Conservation (phyloP, 2,888 invertebrate genomes). For the Caenorhabditis wallacei region DNA sequence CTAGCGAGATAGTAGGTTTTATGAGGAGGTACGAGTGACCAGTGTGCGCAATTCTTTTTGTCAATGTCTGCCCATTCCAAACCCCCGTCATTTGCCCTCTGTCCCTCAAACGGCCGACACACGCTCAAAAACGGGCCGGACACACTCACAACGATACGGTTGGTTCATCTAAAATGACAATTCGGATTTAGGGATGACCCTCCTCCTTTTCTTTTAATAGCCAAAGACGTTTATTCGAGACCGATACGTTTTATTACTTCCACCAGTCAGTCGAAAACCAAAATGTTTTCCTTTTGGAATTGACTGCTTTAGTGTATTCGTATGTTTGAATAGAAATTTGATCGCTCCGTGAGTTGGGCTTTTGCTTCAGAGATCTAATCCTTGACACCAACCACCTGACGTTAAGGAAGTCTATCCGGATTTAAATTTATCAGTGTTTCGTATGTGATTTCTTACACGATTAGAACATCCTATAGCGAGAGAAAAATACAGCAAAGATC, state of each 20-base stretch:
- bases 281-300: conserved; percentile 11
- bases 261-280: neutral
- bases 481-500: no score
- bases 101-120: conserved; percentile 55
- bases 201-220: conserved; percentile 10
- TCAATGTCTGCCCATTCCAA: conserved; percentile 56
- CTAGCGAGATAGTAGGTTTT: conserved; percentile 25
- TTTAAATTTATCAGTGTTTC: conserved; percentile 31
- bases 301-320: neutral
- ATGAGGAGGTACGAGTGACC: conserved; percentile 37
- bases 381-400: conserved; percentile 51
- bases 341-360: conserved; percentile 48
- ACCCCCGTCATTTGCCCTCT: conserved; percentile 62
- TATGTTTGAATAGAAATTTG: conserved; percentile 46
- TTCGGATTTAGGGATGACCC: conserved; percentile 23
- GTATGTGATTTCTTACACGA: neutral
- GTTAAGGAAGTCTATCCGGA: conserved; percentile 22
- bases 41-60: conserved; percentile 57
- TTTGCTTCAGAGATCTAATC: conserved; percentile 39
- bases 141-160: conserved; percentile 53
- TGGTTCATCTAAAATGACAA: conserved; percentile 50
- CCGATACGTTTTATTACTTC: conserved; percentile 12
- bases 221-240: conserved; percentile 27
- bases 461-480: neutral
- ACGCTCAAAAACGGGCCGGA: conserved; percentile 34